A percentile compares a stretch with the other conserved stretches of the same genome.
Evolutionary conservation across 2,888 invertebrate genomes (phyloP).

Genomic region (Drosophila sordidapex): DNA sequence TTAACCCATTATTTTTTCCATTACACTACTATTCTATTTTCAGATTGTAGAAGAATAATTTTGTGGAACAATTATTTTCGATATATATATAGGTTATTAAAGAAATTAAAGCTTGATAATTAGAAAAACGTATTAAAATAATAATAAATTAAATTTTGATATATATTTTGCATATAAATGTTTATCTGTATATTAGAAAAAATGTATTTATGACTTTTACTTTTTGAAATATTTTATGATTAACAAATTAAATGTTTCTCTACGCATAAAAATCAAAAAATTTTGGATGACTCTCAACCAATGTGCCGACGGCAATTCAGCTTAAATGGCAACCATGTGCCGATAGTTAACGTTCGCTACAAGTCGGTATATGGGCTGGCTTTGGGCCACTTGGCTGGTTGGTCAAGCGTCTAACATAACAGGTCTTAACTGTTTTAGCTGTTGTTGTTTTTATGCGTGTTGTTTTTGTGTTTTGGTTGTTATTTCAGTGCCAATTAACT

Average conservation of each 20-base stretch:
- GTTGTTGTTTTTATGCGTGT: not conserved
- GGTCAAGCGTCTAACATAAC: slow-evolving; percentile 70
- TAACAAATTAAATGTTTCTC: not conserved
- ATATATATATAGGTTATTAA: not conserved
- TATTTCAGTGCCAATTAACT: slow-evolving; percentile 71
- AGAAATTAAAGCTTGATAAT: not conserved
- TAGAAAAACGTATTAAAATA: not conserved
- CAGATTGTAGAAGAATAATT: not conserved
- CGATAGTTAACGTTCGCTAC: slow-evolving; percentile 53
- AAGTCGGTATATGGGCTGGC: slow-evolving; percentile 45
- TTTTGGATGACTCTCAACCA: slow-evolving; percentile 24
- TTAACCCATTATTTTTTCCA: rapidly evolving
- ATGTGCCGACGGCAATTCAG: slow-evolving; percentile 57
- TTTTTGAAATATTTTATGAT: too few relatives aligned
- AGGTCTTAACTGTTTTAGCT: slow-evolving; percentile 52
- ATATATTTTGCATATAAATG: not conserved
- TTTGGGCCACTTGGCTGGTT: slow-evolving; percentile 47
- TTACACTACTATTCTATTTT: not conserved
- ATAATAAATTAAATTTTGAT: too few relatives aligned
- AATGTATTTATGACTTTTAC: not conserved
- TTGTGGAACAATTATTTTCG: not conserved
- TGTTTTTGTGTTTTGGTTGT: slow-evolving; percentile 23
- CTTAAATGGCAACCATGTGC: slow-evolving; percentile 43
- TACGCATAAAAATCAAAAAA: not conserved
- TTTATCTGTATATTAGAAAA: not conserved